Base-by-base conservation (phyloP, 2,888 invertebrate species). In the Miltochrista miniata region DNA sequence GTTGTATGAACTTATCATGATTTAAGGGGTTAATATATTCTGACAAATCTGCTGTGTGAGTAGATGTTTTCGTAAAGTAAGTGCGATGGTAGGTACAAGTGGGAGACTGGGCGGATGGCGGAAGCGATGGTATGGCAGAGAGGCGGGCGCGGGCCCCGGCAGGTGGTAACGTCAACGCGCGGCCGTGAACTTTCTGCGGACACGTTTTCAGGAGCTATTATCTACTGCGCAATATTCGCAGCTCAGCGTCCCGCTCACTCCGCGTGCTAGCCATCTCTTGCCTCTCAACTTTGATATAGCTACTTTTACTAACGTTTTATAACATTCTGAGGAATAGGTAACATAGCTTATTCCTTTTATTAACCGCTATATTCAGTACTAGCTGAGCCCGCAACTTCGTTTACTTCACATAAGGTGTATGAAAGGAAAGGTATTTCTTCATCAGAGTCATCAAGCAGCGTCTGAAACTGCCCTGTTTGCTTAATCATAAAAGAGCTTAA, bases 161-260 rank as follows among this genome's bases (percentile, higher is more conserved):
- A 76, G 83, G 82, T 77, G 78, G 79, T 71, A 76, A 78, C 90
- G 92, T 92, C 92, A 91, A 92, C 85, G 92, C 81, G 91, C 92
- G 92, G 82, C 92, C 92, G 82, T 92, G 92, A 92, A 92, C 92
- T 91, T 92, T 90, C 91, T 90, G 89, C 83, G 88, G 87, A 83
- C 90, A 90, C 88, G 89, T 90, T 90, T 90, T 90, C 90, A 91
- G 90, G 87, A 89, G 79, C 83, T 76, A 85, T 75, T 85, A 48
- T 37, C 45, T 41, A 79, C 89, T 88, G 89, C 90, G 90, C 88
- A 90, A 83, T 89, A 85, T 78, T 83, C 79, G 83, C 83, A 80
- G 78, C 79, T 80, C 73, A 42, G 80, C 83, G 81, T 85, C 76
- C 73, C 79, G 71, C 77, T 77, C 74, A 75, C 83, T 81, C 54